Conservation (phyloP, 2,888 invertebrate genomes). For the Cryptocephalus moraei region DNA sequence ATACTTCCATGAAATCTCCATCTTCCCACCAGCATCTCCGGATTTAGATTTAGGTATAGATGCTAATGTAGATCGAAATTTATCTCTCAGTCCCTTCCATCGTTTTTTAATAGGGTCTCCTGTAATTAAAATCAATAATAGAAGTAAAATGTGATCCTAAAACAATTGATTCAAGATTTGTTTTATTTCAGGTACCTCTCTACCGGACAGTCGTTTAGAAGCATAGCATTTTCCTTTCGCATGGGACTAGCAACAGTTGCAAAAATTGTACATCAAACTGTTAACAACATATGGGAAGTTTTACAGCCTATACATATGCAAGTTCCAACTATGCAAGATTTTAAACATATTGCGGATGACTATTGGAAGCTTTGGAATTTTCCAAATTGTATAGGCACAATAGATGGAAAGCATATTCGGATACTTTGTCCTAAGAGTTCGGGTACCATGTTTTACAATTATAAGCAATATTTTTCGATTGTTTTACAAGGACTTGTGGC, state of each 20-base stretch:
- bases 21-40: constrained; percentile 6
- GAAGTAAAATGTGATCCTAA: neutral
- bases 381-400: constrained; percentile 2
- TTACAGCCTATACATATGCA: constrained; percentile 10
- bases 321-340: neutral
- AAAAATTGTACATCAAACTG: constrained; percentile 6
- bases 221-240: constrained; percentile 10
- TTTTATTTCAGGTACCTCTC: constrained; percentile 10
- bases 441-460: neutral
- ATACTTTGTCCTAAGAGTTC: neutral
- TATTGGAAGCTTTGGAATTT: constrained; percentile 4
- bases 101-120: constrained; percentile 7
- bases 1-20: constrained; percentile 7
- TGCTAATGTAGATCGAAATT: constrained; percentile 8
- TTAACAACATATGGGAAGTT: constrained; percentile 2
- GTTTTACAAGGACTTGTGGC: neutral
- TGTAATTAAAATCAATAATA: constrained; percentile 4
- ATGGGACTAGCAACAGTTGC: constrained; percentile 8
- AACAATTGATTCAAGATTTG: neutral
- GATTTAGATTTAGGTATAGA: constrained; percentile 8
- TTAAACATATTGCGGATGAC: constrained; percentile 4
- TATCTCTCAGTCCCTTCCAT: constrained; percentile 14
- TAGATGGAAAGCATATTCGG: constrained; percentile 4
- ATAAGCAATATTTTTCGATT: neutral
- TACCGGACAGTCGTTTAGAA: constrained; percentile 10